Conservation (phyloP, 2,113 vertebrate genomes). For the Oceanites oceanicus region DNA sequence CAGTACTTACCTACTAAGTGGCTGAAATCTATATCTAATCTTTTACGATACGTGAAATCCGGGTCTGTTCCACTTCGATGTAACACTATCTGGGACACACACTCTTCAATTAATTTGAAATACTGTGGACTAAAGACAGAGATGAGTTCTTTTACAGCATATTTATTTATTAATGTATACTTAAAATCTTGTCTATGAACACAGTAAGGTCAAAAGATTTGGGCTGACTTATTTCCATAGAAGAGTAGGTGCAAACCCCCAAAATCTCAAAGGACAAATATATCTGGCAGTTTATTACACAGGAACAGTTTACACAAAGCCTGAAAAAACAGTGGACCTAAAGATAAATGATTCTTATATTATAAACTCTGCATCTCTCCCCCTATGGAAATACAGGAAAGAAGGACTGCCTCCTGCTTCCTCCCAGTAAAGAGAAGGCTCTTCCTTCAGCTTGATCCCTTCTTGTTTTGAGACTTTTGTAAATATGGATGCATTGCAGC, state of each 20-base stretch:
- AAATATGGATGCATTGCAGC: neutral
- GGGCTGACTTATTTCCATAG: neutral
- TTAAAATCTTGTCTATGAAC: neutral
- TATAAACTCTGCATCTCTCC: neutral
- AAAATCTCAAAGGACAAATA: neutral
- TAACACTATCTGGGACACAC: constrained; percentile 94
- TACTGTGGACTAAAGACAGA: constrained; percentile 87
- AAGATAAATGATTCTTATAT: neutral
- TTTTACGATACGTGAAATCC: constrained; percentile 94
- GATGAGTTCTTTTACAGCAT: neutral
- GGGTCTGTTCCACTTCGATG: constrained; percentile 93
- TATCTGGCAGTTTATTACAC: neutral
- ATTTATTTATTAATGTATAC: neutral
- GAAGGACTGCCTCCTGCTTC: neutral
- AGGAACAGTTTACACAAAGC: neutral
- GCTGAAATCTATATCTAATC: constrained; percentile 91
- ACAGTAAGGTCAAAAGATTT: neutral
- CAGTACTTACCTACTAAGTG: constrained; percentile 86
- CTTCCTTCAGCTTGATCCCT: neutral
- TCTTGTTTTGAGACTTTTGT: neutral
- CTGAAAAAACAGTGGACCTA: neutral
- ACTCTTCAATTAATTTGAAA: constrained; percentile 97
- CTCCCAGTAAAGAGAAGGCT: neutral
- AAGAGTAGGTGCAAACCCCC: neutral
- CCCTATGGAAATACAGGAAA: neutral